Evolutionary conservation across 1,140 invertebrate genomes (phyloP).

Genomic region (Lepidurus couesii): DNA sequence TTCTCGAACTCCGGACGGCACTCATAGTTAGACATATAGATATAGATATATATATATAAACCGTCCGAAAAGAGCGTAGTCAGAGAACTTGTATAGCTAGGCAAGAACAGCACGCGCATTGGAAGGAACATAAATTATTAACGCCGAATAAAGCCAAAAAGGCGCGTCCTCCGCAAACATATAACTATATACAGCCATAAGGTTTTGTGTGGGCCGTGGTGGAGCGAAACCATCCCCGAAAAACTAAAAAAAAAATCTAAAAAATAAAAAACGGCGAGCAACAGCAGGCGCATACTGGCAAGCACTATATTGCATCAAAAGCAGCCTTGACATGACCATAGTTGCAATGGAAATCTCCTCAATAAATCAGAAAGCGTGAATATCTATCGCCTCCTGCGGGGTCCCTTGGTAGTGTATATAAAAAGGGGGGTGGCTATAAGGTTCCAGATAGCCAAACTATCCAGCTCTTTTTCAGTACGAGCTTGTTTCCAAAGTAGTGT

Average conservation of each 20-base stretch:
- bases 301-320: neutral
- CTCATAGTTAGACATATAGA: too few species aligned
- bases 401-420: neutral
- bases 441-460: too few species aligned
- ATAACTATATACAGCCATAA: neutral
- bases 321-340: neutral
- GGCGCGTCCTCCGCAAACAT: neutral
- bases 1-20: too few species aligned
- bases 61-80: neutral
- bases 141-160: neutral
- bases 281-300: neutral
- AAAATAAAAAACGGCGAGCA: neutral
- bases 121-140: conserved; percentile 5
- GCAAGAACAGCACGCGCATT: conserved; percentile 9
- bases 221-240: neutral
- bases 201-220: neutral
- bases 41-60: too few species aligned
- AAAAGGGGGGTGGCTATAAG: too few species aligned
- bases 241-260: neutral
- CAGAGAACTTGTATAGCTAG: neutral
- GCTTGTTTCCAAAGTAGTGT: too few species aligned
- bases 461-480: too few species aligned
- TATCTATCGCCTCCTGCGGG: neutral
- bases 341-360: neutral
- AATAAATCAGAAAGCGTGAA: conserved; percentile 5